A percentile compares a stretch with the other conserved stretches of the same genome.
Conservation (phyloP, 2,888 invertebrate species). For the Zygothrica quintamaculata region DNA sequence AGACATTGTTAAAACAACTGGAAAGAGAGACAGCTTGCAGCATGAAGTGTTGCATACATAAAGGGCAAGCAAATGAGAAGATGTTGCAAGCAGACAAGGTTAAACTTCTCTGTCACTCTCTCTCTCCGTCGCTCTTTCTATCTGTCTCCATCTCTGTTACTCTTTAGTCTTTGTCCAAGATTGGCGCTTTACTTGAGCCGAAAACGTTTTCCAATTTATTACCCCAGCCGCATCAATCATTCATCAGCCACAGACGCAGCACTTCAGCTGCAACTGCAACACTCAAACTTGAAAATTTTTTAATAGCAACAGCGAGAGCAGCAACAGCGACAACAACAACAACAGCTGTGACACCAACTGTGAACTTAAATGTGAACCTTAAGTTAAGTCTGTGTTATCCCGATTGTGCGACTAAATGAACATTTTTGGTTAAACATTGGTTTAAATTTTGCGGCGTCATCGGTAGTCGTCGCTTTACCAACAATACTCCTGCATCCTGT, state of each 20-base stretch:
- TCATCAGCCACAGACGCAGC: conserved; percentile 55
- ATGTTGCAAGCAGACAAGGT: conserved; percentile 37
- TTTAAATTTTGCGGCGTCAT: conserved; percentile 81
- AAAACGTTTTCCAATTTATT: conserved; percentile 83
- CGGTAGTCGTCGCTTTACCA: conserved; percentile 26
- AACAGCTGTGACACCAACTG: neutral
- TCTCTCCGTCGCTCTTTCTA: no score
- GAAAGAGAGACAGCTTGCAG: conserved; percentile 14
- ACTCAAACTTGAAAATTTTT: no score
- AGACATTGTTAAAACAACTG: conserved; percentile 59
- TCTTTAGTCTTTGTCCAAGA: conserved; percentile 38
- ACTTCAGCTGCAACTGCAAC: conserved; percentile 1
- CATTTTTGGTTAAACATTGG: conserved; percentile 82
- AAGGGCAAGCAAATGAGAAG: conserved; percentile 24
- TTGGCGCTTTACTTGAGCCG: conserved; percentile 44
- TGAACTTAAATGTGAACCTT: no score
- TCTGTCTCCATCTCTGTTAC: no score
- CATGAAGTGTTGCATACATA: conserved; percentile 2
- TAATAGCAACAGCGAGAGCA: no score
- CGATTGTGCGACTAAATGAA: conserved; percentile 79
- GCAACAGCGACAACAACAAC: conserved; percentile 1
- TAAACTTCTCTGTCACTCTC: no score
- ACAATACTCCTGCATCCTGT: conserved; percentile 46
- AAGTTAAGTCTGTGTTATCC: conserved; percentile 1
- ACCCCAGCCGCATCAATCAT: conserved; percentile 78